Evolutionary conservation across 2,113 vertebrate genomes (phyloP).

Genomic region (Galemys pyrenaicus): DNA sequence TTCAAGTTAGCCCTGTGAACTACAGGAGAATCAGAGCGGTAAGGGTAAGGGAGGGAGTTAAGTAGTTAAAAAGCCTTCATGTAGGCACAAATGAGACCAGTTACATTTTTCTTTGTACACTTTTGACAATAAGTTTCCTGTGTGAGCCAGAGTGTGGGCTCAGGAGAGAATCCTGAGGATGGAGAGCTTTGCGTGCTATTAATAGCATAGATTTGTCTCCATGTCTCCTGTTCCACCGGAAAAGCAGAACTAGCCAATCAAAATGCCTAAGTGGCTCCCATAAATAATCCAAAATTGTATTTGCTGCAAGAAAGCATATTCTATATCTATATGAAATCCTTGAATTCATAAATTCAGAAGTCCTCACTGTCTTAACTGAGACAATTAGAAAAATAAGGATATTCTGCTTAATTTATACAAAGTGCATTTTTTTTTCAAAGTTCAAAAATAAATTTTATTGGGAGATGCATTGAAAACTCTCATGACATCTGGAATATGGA

Average conservation of each 20-base stretch:
- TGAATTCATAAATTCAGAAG: constrained; percentile 56
- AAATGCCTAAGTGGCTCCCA: not conserved
- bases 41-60: not conserved
- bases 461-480: constrained; percentile 83
- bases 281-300: constrained; percentile 53
- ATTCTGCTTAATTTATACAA: constrained; percentile 81
- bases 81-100: not conserved
- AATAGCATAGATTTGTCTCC: not conserved
- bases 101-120: constrained; percentile 23
- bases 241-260: not conserved
- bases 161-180: not conserved
- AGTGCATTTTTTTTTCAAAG: constrained; percentile 72
- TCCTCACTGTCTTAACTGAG: not conserved
- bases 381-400: constrained; percentile 72
- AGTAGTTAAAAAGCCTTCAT: constrained; percentile 13
- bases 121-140: constrained; percentile 37
- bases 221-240: not conserved
- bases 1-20: not conserved
- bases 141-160: not conserved
- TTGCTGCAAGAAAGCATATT: constrained; percentile 48
- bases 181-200: not conserved
- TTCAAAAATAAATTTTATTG: constrained; percentile 84
- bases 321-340: constrained; percentile 51
- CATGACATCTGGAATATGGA: constrained; percentile 87
- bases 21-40: not conserved